Conservation (phyloP, 2,888 invertebrate species). For the Acleris sparsana region DNA sequence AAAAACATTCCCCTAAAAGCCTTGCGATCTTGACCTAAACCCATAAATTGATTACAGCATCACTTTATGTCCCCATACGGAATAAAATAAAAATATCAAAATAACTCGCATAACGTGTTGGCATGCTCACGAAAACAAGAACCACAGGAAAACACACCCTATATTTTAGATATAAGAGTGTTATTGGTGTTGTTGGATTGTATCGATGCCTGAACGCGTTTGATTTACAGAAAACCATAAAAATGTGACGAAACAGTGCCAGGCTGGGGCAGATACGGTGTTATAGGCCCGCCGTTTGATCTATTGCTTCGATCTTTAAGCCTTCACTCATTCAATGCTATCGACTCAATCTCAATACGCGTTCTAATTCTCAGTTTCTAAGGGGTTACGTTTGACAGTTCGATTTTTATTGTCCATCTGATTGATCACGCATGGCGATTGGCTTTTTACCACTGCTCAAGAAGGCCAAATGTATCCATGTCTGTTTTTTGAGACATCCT, state of each 20-base stretch:
- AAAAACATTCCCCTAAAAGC: slow-evolving; percentile 7
- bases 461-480: too few species aligned
- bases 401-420: too few species aligned
- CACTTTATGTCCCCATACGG: slow-evolving; percentile 28
- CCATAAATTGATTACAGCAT: slow-evolving; percentile 32
- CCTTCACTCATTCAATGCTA: slow-evolving; percentile 2
- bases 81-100: slow-evolving; percentile 35
- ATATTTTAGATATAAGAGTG: background rate
- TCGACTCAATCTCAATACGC: background rate
- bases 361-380: too few species aligned
- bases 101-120: slow-evolving; percentile 23
- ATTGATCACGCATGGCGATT: too few species aligned
- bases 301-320: slow-evolving; percentile 32
- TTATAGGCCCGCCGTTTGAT: slow-evolving; percentile 30
- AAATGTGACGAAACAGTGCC: slow-evolving; percentile 45
- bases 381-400: too few species aligned
- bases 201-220: slow-evolving; percentile 29
- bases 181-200: background rate
- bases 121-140: slow-evolving; percentile 5
- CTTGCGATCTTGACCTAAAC: slow-evolving; percentile 21
- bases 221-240: slow-evolving; percentile 49
- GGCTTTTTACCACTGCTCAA: too few species aligned
- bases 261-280: slow-evolving; percentile 42
- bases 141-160: slow-evolving; percentile 4
- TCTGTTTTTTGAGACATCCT: too few species aligned